Base-by-base conservation (phyloP, 1,140 invertebrate species). In the Drosophila albomicans region DNA sequence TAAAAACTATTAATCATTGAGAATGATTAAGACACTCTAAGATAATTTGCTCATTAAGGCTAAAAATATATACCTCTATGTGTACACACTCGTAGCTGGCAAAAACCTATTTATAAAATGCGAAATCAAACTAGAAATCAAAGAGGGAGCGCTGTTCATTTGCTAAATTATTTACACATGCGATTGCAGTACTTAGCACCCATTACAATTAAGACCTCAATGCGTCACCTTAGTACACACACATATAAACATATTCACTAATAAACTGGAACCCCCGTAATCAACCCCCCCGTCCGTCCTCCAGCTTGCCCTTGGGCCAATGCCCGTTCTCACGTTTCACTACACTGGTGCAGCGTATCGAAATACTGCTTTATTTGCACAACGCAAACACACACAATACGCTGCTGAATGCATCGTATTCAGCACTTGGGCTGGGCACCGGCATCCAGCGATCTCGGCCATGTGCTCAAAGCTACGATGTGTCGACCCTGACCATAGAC, bases 401-500 rank as follows among this genome's bases (percentile, higher is more conserved):
- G 43, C 25, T 35, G 41, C 25, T 35, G 64, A 68, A 68, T 56
- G 41, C 45, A 56, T 28, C 48, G 28, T 54, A 43, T 25, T 8
- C 15, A 52, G 41, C 15, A 20, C n/a, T 8, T 32, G 8, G 25
- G 41, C 41, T n/a, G 8, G 38, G 41, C 41, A 43, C 4, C 41
- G 46, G 57, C 41, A 41, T 38, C 30, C 54, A 20, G 54, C 64
- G 57, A 56, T 61, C 73, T 51, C 30, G 62, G 82, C 75, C 82
- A 86, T 86, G 82, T 88, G 82, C 82, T 54, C 20, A 54, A 51
- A 45, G 62, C 46, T 16, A 25, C 20, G 43, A 66, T 28, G 51
- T 30, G 41, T 15, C 49, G 61, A 85, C 85, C 85, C 75, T 89
- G 85, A 89, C 85, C 85, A 88, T 80, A 88, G 85, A 89, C 85